These are phyloP conservation scores for Clepsis dumicolana DNA, from an alignment of 2,888 invertebrate genomes.

Conservation along the genomic window DNA sequence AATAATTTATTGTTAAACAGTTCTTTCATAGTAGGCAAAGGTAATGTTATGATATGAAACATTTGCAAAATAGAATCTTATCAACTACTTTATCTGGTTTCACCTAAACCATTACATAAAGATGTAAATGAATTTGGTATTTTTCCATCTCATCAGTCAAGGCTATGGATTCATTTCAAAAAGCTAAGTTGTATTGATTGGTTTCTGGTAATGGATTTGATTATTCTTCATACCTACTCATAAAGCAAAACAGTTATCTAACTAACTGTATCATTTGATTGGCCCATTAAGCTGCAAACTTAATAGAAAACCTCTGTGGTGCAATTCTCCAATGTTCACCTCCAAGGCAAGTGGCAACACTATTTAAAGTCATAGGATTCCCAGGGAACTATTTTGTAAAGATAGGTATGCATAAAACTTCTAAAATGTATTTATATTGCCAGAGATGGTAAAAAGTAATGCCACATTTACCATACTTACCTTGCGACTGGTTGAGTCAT, in stretches of 20 bases:
- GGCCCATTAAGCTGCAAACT: neutral
- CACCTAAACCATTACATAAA: conserved; percentile 1
- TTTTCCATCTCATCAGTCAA: conserved; percentile 19
- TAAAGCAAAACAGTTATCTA: no score
- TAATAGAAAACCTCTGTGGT: neutral
- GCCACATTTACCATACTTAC: neutral
- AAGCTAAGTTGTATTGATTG: no score
- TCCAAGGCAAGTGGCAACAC: neutral
- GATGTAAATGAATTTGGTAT: neutral
- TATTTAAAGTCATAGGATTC: neutral
- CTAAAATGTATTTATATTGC: neutral
- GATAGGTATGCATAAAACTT: neutral
- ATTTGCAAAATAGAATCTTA: conserved; percentile 15
- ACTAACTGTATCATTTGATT: neutral
- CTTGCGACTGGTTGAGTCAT: neutral
- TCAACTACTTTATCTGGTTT: conserved; percentile 3
- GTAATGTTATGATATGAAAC: neutral
- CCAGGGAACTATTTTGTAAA: neutral
- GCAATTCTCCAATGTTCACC: neutral
- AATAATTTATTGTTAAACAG: neutral
- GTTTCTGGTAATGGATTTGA: neutral
- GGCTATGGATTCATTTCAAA: neutral
- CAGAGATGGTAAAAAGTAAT: neutral
- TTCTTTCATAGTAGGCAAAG: neutral
- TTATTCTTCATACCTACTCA: neutral